Base-by-base conservation (phyloP, 2,113 vertebrate species). In the Burhinus oedicnemus region DNA sequence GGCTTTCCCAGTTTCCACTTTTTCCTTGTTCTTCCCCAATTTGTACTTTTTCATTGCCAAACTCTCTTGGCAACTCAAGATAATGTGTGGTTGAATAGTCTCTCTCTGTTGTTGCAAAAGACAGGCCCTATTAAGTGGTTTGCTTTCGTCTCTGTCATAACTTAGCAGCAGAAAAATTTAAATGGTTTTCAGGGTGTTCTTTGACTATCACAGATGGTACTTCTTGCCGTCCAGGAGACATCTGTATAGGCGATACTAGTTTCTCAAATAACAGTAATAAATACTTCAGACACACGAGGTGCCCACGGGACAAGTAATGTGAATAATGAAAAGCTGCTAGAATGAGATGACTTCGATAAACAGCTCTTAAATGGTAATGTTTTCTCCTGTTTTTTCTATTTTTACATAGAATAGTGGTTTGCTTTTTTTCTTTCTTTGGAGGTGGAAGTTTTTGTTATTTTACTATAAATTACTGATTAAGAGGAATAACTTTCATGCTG, bases 1-100 rank as follows among this genome's bases (percentile, higher is more conserved):
- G 91, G 84, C 81, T 94, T 88, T 90, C 71, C 88, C 75, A 60
- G 68, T 86, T 93, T 80, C 75, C 72, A 84, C 47, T 42, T 92
- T 78, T 64, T 6, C 72, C 68, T 83, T 83, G 44, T 92, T 87
- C 82, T 94, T 90, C 68, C 88, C 34, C 76, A 52, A 1, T 80
- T 83, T 83, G 78, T 89, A 51, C 68, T 75, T 85, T 78, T 25
- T 68, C 61, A 9, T 32, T 89, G 86, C 94, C 92, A 92, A 20
- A 74, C 55, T 77, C 61, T 85, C 75, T 78, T 78, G 92, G 92
- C 80, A 78, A 32, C 57, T 51, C 5, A 22, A 69, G 61, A 51
- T 9, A 42, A 61, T 12, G 36, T 36, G 87, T 30, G 47, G 54
- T 51, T 66, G 38, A 66, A 68, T 15, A 27, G 4, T 23, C 68